phyloP scores from a whole-genome alignment of 2,888 invertebrate genomes.

The Podotricha telesiphe region DNA sequence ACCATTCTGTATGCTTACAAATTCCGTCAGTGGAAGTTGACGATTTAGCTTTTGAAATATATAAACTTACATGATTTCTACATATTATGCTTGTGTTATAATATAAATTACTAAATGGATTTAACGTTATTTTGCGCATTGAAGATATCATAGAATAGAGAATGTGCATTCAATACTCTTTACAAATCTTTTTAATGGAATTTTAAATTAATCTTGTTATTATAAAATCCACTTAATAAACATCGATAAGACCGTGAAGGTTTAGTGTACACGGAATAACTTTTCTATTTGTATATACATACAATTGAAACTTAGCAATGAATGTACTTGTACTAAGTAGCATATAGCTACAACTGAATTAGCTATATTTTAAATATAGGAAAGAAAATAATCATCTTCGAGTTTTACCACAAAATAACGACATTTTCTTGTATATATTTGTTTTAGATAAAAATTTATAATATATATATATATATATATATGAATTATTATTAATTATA shows the following conservation, averaged over 20 bases:
- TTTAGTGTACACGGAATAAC: slow-evolving; percentile 21
- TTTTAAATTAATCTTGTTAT: slow-evolving; percentile 34
- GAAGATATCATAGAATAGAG: slow-evolving; percentile 15
- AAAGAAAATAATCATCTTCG: no score
- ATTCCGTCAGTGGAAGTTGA: slow-evolving; percentile 30
- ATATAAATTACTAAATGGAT: slow-evolving; percentile 16
- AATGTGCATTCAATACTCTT: slow-evolving; percentile 14
- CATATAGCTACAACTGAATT: no score
- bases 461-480: no score
- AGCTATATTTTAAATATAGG: no score
- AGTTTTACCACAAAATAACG: no score
- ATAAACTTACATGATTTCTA: slow-evolving; percentile 20
- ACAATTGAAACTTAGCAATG: not conserved
- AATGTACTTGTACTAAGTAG: not conserved
- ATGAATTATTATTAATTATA: no score
- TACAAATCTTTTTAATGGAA: slow-evolving; percentile 28
- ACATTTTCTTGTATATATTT: no score
- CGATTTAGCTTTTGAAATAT: slow-evolving; percentile 16
- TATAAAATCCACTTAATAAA: slow-evolving; percentile 32
- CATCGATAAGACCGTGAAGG: slow-evolving; percentile 25
- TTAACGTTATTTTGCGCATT: slow-evolving; percentile 13
- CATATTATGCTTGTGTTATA: not conserved
- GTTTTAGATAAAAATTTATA: no score
- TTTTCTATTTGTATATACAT: slow-evolving; percentile 7
- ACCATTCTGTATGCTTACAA: slow-evolving; percentile 30